These are phyloP conservation scores for Xyrauchen texanus DNA, from an alignment of 2,113 vertebrate genomes.

Conservation along the genomic window DNA sequence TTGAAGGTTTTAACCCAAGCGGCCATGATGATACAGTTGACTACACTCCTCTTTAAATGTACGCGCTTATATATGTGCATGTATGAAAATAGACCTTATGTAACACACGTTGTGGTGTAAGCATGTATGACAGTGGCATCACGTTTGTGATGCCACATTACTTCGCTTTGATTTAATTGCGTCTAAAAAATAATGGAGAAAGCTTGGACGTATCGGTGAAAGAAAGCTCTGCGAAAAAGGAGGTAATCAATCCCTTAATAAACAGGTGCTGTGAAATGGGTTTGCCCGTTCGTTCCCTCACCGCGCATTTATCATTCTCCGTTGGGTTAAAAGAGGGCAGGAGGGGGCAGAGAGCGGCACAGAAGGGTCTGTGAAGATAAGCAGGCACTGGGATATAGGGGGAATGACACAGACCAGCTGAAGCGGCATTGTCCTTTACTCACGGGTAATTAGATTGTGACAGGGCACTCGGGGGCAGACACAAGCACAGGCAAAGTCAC, in stretches of 20 bases:
- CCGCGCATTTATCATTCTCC: slow-evolving; percentile 75
- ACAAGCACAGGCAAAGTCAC: slow-evolving; percentile 63
- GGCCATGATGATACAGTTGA: not conserved
- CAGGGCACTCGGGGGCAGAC: slow-evolving; percentile 67
- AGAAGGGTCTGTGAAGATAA: slow-evolving; percentile 76
- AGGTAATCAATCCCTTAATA: slow-evolving; percentile 71
- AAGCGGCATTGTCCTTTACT: slow-evolving; percentile 80
- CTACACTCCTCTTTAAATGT: not conserved
- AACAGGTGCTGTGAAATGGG: slow-evolving; percentile 75
- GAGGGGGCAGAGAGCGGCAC: slow-evolving; percentile 57
- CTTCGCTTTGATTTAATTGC: slow-evolving; percentile 28
- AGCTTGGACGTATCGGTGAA: slow-evolving; percentile 60
- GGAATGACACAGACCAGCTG: slow-evolving; percentile 80
- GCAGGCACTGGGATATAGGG: slow-evolving; percentile 69
- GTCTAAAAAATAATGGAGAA: slow-evolving; percentile 49
- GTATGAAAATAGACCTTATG: no score
- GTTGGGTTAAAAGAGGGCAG: slow-evolving; percentile 36
- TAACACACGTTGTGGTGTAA: not conserved
- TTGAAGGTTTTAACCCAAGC: slow-evolving; percentile 42
- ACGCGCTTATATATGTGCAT: no score
- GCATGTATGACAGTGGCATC: slow-evolving; percentile 18
- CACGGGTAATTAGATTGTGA: slow-evolving; percentile 78
- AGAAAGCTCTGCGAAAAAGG: slow-evolving; percentile 66
- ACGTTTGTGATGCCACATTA: slow-evolving; percentile 21
- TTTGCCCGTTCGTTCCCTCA: slow-evolving; percentile 74